phyloP scores from a whole-genome alignment of 2,797 vertebrate genomes.

The Anomalospiza imberbis region DNA sequence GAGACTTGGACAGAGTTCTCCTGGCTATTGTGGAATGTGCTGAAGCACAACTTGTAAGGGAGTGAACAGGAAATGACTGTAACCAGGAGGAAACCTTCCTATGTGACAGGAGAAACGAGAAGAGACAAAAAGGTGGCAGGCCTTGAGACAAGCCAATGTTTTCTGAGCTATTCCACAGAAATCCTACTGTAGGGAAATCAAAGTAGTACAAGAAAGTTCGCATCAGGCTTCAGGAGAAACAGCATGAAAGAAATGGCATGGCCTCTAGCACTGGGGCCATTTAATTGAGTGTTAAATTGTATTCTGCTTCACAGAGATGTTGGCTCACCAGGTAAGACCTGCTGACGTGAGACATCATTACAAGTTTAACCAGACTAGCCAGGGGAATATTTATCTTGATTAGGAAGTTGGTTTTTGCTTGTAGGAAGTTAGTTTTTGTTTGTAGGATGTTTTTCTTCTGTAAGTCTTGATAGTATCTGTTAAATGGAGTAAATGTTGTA shows the following conservation, averaged over 20 bases:
- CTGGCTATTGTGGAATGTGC: background rate
- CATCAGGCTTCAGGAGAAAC: background rate
- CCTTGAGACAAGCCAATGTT: background rate
- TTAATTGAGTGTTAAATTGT: background rate
- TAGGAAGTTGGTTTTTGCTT: background rate
- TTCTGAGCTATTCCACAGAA: background rate
- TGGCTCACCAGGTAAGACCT: background rate
- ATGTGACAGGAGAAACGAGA: background rate
- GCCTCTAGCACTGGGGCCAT: background rate
- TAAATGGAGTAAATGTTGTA: background rate
- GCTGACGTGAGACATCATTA: background rate
- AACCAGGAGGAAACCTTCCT: background rate
- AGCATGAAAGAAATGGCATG: background rate
- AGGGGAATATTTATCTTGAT: background rate
- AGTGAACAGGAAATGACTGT: background rate
- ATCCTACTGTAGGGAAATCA: background rate
- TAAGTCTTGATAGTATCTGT: background rate
- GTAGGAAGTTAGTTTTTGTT: background rate
- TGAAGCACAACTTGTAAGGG: background rate
- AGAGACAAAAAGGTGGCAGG: background rate
- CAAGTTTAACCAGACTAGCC: slow-evolving; percentile 14
- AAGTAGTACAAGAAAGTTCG: background rate
- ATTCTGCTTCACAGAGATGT: background rate
- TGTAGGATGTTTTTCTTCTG: background rate
- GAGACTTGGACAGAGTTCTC: background rate